Conservation (phyloP, 2,797 vertebrate genomes). For the Urosaurus nigricauda region DNA sequence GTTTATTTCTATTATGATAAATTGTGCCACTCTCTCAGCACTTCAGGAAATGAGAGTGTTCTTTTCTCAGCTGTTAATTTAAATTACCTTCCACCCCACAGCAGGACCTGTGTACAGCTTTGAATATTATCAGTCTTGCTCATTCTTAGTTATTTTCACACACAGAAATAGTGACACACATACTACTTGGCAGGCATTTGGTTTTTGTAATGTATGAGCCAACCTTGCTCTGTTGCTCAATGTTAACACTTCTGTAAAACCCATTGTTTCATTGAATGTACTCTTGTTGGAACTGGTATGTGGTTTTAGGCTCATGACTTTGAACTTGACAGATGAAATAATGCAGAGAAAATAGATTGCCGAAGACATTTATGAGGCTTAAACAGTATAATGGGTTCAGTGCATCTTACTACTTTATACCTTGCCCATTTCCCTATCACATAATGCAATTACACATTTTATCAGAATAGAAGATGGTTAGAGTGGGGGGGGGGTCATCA, state of each 20-base stretch:
- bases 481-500: background rate
- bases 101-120: background rate
- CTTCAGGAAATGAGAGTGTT: background rate
- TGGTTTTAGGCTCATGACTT: background rate
- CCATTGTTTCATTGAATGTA: too few relatives aligned
- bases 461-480: background rate
- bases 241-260: too few relatives aligned
- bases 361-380: background rate
- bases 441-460: background rate
- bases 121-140: background rate
- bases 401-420: background rate
- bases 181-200: background rate
- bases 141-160: background rate
- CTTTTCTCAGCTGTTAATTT: background rate
- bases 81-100: too few relatives aligned
- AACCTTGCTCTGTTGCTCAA: too few relatives aligned
- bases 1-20: background rate
- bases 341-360: background rate
- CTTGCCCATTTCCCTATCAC: background rate
- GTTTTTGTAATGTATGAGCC: background rate
- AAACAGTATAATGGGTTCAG: background rate
- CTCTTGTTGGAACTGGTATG: too few relatives aligned
- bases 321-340: background rate
- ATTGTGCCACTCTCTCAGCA: background rate
- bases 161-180: background rate